phyloP scores from a whole-genome alignment of 2,797 vertebrate genomes.

The Microchirus variegatus region DNA sequence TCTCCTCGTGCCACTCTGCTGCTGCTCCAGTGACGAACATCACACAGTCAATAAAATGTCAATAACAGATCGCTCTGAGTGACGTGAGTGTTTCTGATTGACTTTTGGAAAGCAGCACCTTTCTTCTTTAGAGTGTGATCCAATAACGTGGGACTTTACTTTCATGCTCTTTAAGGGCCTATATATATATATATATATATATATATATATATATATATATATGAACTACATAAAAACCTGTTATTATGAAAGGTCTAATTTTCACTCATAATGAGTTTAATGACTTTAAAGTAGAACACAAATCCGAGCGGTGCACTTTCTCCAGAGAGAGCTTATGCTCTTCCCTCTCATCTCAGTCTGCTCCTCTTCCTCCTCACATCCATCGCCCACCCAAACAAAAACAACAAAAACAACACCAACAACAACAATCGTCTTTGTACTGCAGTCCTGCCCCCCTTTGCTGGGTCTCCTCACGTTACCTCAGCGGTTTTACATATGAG shows the following conservation, averaged over 20 bases:
- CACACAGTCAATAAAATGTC: slow-evolving; percentile 21
- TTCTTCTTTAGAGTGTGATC: slow-evolving; percentile 23
- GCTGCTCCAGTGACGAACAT: slow-evolving; percentile 69
- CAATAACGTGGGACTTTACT: slow-evolving; percentile 22
- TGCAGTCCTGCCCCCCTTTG: slow-evolving; percentile 36
- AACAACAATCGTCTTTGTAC: slow-evolving; percentile 46
- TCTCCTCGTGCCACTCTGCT: slow-evolving; percentile 88
- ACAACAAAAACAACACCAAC: too few species aligned
- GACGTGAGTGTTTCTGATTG: slow-evolving; percentile 30
- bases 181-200: too few species aligned
- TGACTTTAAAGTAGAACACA: slow-evolving; percentile 21
- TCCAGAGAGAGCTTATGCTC: slow-evolving; percentile 27
- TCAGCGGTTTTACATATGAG: slow-evolving; percentile 10
- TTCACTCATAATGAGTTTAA: slow-evolving; percentile 31
- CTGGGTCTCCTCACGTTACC: slow-evolving; percentile 49
- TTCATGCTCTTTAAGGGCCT: slow-evolving; percentile 16
- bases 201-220: too few species aligned
- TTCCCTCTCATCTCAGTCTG: slow-evolving; percentile 51
- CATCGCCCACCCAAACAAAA: slow-evolving; percentile 25
- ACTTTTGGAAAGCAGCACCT: slow-evolving; percentile 28
- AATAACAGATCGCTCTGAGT: slow-evolving; percentile 17
- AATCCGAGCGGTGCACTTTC: background rate
- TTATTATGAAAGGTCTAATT: slow-evolving; percentile 20
- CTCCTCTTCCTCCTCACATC: slow-evolving; percentile 53
- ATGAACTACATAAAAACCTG: slow-evolving; percentile 23